A percentile compares a stretch with the other conserved stretches of the same genome.
phyloP scores from a whole-genome alignment of 2,113 vertebrate species.

The Platanista minor region DNA sequence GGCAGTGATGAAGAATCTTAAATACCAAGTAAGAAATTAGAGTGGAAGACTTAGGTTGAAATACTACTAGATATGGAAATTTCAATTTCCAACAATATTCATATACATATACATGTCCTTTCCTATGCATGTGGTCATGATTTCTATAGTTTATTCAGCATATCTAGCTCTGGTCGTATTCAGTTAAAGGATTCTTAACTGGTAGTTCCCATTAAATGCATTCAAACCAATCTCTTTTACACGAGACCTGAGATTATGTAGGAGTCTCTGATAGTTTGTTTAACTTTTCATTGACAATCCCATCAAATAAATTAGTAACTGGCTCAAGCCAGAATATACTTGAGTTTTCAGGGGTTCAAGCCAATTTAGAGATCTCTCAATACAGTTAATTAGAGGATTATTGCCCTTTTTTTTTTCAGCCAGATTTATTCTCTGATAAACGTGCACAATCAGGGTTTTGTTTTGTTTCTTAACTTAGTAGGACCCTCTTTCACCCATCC shows the following conservation, averaged over 20 bases:
- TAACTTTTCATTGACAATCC: neutral
- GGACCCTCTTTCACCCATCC: neutral
- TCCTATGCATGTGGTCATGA: neutral
- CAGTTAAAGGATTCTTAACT: neutral
- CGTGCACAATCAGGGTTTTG: neutral
- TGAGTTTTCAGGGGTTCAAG: neutral
- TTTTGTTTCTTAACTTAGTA: neutral
- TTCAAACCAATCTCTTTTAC: neutral
- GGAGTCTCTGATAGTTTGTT: neutral
- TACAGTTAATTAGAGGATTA: neutral
- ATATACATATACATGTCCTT: neutral
- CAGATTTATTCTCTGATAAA: neutral
- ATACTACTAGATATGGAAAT: neutral
- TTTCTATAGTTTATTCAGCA: neutral
- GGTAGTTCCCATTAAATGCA: neutral
- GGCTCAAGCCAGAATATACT: neutral
- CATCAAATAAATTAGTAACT: conserved; percentile 8
- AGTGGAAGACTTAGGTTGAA: neutral
- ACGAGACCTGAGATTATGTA: neutral
- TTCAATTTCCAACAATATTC: neutral
- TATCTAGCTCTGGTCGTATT: neutral
- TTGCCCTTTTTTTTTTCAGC: neutral
- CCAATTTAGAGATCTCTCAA: neutral
- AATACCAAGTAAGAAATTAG: neutral
- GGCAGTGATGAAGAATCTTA: neutral